phyloP scores from a whole-genome alignment of 37 sponge, comb jelly and placozoan genomes.

The Dysidea cf. avara region DNA sequence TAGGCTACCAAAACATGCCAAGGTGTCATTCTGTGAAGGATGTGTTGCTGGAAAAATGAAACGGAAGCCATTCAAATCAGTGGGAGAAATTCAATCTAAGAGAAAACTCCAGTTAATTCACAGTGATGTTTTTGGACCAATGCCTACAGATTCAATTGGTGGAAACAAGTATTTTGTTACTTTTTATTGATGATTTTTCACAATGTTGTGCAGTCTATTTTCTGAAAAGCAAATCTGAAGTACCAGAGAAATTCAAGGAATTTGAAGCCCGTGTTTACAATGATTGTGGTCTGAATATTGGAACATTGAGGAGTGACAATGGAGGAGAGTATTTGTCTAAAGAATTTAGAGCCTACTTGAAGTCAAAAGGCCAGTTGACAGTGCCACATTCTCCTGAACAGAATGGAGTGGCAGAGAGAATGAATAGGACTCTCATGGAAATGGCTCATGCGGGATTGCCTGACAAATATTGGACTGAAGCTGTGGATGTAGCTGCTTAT shows the following conservation, averaged over 20 bases:
- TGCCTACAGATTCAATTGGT: constrained; percentile 24
- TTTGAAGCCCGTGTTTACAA: constrained; percentile 13
- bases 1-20: neutral
- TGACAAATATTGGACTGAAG: constrained; percentile 12
- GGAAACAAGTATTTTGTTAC: constrained; percentile 14
- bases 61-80: constrained; percentile 2
- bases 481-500: neutral
- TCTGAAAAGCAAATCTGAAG: neutral
- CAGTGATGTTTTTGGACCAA: constrained; percentile 10
- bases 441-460: constrained; percentile 17
- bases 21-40: constrained; percentile 10
- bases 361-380: too few species aligned
- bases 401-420: neutral
- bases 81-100: neutral
- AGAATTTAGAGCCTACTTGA: too few species aligned
- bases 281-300: neutral
- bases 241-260: constrained; percentile 21
- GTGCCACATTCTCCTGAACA: too few species aligned
- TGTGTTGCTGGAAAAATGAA: constrained; percentile 9
- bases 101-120: constrained; percentile 10
- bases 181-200: constrained; percentile 24
- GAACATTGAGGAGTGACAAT: constrained; percentile 13
- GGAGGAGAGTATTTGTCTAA: neutral
- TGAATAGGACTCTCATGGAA: constrained; percentile 3
- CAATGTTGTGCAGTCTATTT: constrained; percentile 23